Conservation (phyloP, 2,797 vertebrate species). For the Limnodromus scolopaceus region DNA sequence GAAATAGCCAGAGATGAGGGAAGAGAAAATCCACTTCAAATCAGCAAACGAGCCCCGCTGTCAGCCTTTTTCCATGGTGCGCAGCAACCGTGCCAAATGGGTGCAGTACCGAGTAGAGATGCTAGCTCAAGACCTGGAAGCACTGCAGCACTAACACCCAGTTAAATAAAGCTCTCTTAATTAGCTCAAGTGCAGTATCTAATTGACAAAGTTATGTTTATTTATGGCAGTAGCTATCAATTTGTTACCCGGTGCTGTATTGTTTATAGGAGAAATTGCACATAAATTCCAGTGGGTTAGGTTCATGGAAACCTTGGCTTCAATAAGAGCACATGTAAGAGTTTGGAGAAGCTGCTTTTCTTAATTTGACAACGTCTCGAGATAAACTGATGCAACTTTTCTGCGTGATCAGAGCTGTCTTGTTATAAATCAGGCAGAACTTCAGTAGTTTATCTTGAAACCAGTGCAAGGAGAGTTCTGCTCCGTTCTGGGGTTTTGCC, state of each 20-base stretch:
- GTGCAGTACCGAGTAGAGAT: rapidly evolving
- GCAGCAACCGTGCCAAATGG: rapidly evolving
- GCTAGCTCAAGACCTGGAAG: background rate
- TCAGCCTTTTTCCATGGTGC: no score
- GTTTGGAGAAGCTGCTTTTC: background rate
- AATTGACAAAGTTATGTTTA: background rate
- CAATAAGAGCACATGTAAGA: background rate
- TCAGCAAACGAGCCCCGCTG: no score
- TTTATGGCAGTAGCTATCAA: background rate
- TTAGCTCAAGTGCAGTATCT: background rate
- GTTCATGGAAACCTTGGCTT: background rate
- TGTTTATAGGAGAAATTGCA: background rate
- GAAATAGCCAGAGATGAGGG: background rate
- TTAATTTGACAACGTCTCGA: background rate
- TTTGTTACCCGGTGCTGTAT: background rate
- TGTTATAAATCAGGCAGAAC: background rate
- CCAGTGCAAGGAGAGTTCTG: background rate
- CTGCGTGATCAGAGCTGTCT: background rate
- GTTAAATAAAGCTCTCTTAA: background rate
- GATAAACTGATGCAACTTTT: background rate
- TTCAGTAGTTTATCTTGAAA: background rate
- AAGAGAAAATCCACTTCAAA: background rate
- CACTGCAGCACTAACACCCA: background rate
- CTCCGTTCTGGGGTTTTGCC: background rate
- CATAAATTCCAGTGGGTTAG: background rate